Evolutionary conservation across 2,113 vertebrate species (phyloP), one percentile per base, ranked within the genome.

Genomic region (Bothrops jararaca): DNA sequence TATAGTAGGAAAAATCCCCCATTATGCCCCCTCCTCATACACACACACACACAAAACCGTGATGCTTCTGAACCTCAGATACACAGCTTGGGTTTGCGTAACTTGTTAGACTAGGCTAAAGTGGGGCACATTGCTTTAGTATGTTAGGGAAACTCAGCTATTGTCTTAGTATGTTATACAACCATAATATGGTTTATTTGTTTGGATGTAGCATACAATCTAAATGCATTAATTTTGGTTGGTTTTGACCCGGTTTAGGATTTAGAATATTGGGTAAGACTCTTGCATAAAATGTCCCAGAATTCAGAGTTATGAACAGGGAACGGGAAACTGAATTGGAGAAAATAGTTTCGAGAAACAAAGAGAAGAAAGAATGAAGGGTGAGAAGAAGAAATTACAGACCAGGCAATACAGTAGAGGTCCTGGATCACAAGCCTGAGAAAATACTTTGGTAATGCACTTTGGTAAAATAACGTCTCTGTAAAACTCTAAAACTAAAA

Each of bases 301-400:
- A 80, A 80, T 39, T 80, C 69, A 39, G n/a, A 39, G 6, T 57
- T 50, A 93, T 74, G 88, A 54, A 48, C 34, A 86, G 0, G n/a
- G 15, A 23, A 2, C 20, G 52, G 11, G n/a, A 50, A 39, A 50
- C 85, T 85, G n/a, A 92, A 57, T 18, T n/a, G 23, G 22, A 64
- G 60, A 60, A 91, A 92, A 93, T 91, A 50, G 69, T 89, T 91
- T 87, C 88, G 69, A 69, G 92, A 85, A 95, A 88, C 91, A 58
- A 50, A 92, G 87, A 50, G 57, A 69, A n/a, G 60, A 3, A n/a
- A 15, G 3, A 39, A 80, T 7, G n/a, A 80, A 34, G 69, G 6
- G n/a, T 34, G 34, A 39, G 18, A 80, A 80, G n/a, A 39, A 39
- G 3, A 80, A 39, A 80, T 80, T 80, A 80, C n/a, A 80, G 34